Evolutionary conservation across 2,888 invertebrate species (phyloP).

Genomic region (Anthrax anthrax): DNA sequence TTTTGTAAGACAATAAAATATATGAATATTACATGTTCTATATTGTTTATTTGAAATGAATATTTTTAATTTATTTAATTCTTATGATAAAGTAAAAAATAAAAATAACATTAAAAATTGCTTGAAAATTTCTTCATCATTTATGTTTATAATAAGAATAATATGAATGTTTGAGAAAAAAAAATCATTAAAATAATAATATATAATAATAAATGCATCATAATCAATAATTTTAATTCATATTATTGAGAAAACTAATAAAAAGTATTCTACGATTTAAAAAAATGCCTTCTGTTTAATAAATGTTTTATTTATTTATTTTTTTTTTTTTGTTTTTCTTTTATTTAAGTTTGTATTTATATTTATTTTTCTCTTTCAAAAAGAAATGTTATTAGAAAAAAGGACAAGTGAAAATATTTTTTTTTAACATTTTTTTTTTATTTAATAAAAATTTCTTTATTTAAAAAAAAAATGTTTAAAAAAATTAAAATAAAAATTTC

Average conservation of each 20-base stretch:
- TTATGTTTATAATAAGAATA: too few relatives aligned
- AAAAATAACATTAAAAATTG: too few relatives aligned
- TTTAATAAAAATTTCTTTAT: background rate
- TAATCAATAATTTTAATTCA: background rate
- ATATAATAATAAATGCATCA: background rate
- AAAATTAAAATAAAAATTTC: too few relatives aligned
- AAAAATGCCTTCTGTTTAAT: background rate
- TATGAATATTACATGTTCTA: too few relatives aligned
- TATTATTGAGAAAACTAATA: background rate
- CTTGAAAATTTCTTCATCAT: too few relatives aligned
- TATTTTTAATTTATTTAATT: too few relatives aligned
- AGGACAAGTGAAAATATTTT: constrained; percentile 24
- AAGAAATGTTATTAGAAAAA: constrained; percentile 21
- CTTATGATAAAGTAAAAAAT: too few relatives aligned
- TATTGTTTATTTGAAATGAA: too few relatives aligned
- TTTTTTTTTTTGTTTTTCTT: background rate
- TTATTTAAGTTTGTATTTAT: background rate
- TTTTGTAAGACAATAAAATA: too few relatives aligned
- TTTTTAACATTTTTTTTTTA: constrained; percentile 1
- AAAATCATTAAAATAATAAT: too few relatives aligned
- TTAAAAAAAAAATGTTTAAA: background rate
- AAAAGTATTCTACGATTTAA: background rate
- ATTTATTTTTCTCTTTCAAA: background rate
- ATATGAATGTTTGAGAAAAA: too few relatives aligned
- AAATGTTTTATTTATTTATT: background rate